Evolutionary conservation across 1,140 invertebrate genomes (phyloP).

Genomic region (Caligus rogercresseyi): DNA sequence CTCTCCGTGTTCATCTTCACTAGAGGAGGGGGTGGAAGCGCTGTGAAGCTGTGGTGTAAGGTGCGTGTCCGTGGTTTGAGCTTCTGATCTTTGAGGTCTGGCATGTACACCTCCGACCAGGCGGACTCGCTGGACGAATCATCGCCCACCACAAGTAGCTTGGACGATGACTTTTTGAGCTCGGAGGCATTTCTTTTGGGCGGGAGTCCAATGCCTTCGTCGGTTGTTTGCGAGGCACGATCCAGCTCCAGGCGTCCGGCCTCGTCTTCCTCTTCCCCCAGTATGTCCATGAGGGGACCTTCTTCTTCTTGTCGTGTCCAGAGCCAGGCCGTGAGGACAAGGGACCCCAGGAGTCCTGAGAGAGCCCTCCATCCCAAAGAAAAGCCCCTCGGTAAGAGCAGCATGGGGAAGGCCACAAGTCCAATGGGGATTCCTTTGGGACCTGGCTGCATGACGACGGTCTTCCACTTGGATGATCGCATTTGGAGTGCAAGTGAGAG

Average conservation of each 20-base stretch:
- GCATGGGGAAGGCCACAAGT: neutral
- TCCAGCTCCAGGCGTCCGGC: neutral
- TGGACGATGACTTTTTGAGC: neutral
- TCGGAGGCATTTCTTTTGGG: neutral
- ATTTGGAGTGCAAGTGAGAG: neutral
- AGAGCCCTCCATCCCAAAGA: no score
- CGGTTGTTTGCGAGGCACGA: neutral
- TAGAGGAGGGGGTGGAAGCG: no score
- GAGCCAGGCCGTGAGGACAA: neutral
- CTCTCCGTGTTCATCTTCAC: neutral
- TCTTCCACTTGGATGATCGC: neutral
- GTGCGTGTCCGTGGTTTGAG: conserved; percentile 2
- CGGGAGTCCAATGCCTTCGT: conserved; percentile 5
- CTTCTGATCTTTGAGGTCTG: conserved; percentile 6
- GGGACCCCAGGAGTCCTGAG: neutral
- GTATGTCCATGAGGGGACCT: neutral
- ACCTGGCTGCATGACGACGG: neutral
- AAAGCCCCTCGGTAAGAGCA: no score
- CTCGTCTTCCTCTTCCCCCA: neutral
- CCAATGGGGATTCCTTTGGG: neutral
- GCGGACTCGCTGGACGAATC: conserved; percentile 8
- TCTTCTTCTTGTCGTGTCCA: neutral
- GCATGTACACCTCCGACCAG: conserved; percentile 11
- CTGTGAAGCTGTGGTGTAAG: no score
- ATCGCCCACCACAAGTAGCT: neutral